Evolutionary conservation across 1,140 invertebrate genomes (phyloP).

Genomic region (Rhyacophila brunnea): DNA sequence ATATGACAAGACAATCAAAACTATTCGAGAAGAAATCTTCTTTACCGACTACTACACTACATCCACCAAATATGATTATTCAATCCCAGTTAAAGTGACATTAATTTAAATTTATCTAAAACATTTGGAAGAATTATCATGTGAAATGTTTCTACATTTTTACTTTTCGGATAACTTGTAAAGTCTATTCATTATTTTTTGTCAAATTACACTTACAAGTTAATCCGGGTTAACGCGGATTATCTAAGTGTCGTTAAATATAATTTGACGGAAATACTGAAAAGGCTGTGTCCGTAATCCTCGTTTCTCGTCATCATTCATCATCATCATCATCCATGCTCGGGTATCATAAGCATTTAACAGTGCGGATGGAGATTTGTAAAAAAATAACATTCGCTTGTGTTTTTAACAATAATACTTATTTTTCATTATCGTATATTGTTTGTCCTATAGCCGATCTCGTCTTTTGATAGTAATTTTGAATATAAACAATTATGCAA

Average conservation of each 20-base stretch:
- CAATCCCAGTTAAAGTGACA: too few relatives aligned
- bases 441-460: constrained; percentile 36
- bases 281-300: constrained; percentile 2
- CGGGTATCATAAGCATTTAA: constrained; percentile 23
- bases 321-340: constrained; percentile 11
- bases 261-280: constrained; percentile 1
- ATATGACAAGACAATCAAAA: too few relatives aligned
- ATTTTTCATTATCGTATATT: constrained; percentile 23
- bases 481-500: constrained; percentile 7
- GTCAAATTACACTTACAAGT: too few relatives aligned
- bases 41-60: too few relatives aligned
- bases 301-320: constrained; percentile 7
- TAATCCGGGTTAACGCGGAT: too few relatives aligned
- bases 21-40: too few relatives aligned
- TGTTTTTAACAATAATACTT: constrained; percentile 17
- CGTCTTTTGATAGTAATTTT: constrained; percentile 33
- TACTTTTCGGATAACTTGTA: too few relatives aligned
- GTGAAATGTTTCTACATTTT: too few relatives aligned
- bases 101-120: too few relatives aligned
- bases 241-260: not conserved
- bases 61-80: too few relatives aligned
- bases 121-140: too few relatives aligned
- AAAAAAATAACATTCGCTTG: constrained; percentile 14
- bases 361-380: constrained; percentile 7
- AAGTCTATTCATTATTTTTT: too few relatives aligned